phyloP scores from a whole-genome alignment of 2,113 vertebrate genomes.

The Hyperopisus bebe region DNA sequence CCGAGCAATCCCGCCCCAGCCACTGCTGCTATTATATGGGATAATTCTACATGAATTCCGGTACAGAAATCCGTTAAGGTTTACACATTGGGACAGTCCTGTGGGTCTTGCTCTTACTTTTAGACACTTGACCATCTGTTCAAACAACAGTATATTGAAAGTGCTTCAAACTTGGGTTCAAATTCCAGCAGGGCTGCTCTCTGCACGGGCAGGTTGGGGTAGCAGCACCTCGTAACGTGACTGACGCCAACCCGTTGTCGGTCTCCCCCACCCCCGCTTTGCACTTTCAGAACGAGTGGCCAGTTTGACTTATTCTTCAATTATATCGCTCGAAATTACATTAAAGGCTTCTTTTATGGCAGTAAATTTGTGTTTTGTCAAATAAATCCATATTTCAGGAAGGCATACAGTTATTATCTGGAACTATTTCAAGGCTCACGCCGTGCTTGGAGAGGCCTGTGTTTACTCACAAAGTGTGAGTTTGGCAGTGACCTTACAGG shows the following conservation, averaged over 20 bases:
- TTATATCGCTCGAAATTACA: slow-evolving; percentile 42
- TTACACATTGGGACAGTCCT: not conserved
- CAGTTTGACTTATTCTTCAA: slow-evolving; percentile 39
- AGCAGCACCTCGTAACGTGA: slow-evolving; percentile 20
- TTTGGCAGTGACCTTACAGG: slow-evolving; percentile 33
- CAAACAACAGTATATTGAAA: slow-evolving; percentile 1
- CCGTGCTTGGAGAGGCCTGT: slow-evolving; percentile 20
- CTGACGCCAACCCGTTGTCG: not conserved
- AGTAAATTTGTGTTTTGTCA: slow-evolving; percentile 46
- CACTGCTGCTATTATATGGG: not conserved
- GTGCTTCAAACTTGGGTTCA: slow-evolving; percentile 27
- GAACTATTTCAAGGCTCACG: slow-evolving; percentile 25
- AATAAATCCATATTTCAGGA: slow-evolving; percentile 36
- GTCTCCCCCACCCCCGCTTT: not conserved
- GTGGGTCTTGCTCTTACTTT: not conserved
- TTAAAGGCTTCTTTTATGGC: slow-evolving; percentile 34
- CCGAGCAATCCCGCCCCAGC: not conserved
- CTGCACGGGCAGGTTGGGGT: slow-evolving; percentile 19
- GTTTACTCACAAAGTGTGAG: slow-evolving; percentile 28
- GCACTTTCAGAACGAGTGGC: slow-evolving; percentile 31
- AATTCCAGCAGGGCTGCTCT: slow-evolving; percentile 29
- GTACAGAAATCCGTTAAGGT: not conserved
- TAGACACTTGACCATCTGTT: not conserved
- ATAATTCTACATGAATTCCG: not conserved
- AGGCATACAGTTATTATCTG: slow-evolving; percentile 30